Evolutionary conservation across 2,888 invertebrate genomes (phyloP).

Genomic region (Labia minor): DNA sequence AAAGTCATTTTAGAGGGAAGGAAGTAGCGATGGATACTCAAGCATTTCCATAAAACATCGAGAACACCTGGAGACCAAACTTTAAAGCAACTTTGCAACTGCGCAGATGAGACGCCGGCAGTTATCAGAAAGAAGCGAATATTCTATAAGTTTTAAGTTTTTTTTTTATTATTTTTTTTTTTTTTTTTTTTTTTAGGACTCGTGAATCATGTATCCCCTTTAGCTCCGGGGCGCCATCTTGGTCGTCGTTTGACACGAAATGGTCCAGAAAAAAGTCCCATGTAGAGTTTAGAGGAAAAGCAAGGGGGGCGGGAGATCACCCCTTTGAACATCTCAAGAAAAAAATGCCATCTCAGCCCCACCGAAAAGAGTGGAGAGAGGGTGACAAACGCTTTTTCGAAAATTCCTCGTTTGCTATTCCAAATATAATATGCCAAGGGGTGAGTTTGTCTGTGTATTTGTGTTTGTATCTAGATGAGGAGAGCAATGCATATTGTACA

Average conservation of each 20-base stretch:
- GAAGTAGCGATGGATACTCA: no score
- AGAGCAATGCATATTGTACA: no score
- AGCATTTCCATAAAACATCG: background rate
- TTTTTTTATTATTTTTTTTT: background rate
- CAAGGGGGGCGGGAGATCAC: background rate
- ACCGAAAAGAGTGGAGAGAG: background rate
- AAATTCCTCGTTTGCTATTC: constrained; percentile 7
- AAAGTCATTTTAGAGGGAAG: no score
- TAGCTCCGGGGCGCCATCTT: constrained; percentile 4
- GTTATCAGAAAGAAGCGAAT: background rate
- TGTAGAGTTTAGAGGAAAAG: background rate
- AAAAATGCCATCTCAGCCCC: constrained; percentile 7
- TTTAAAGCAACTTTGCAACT: background rate
- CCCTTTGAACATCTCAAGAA: background rate
- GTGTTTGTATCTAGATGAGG: no score
- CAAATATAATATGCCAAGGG: constrained; percentile 3
- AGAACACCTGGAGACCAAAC: constrained; percentile 3
- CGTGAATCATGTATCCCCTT: constrained; percentile 13
- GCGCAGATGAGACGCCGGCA: background rate
- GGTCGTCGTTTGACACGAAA: constrained; percentile 7
- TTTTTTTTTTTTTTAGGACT: background rate
- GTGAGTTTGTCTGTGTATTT: no score
- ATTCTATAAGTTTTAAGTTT: background rate
- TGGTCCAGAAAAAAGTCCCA: constrained; percentile 13
- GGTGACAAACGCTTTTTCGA: constrained; percentile 7